Evolutionary conservation across 2,113 vertebrate genomes (phyloP), one percentile per base, ranked within the genome.

Genomic region (Brachirus orientalis): DNA sequence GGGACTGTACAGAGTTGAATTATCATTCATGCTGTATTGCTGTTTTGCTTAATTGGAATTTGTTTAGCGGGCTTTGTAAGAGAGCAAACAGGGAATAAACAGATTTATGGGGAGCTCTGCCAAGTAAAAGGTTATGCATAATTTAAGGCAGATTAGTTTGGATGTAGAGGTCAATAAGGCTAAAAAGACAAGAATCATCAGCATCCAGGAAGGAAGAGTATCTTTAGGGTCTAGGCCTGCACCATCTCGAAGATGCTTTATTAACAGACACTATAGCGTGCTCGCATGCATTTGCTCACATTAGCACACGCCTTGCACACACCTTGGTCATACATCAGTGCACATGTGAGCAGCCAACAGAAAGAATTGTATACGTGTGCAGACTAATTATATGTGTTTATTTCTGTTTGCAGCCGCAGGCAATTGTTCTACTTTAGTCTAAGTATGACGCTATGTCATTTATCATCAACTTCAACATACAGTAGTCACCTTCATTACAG

Each of bases 81-180:
- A 69, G 54, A 79, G 85, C 68, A 84, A 89, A 81, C 52, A 64
- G 89, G 87, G 88, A 90, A 89, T 90, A 89, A 87, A 87, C 88
- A 87, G 79, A 88, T 89, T 88, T 88, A 90, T 84, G 63, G 86
- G 64, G 40, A 79, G 85, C 77, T 81, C 66, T 83, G 82, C 89
- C 86, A 89, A 90, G 86, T 84, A 84, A 89, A 90, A 91, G 89
- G 90, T 90, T 87, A 88, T 86, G 87, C 83, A 88, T 92, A 85
- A 90, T 92, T 87, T 87, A 87, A 87, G 75, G 88, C 55, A 79
- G 88, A 88, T 90, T 90, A 88, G 84, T 87, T 84, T 68, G 85
- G 87, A 86, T 87, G 82, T 82, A 77, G 87, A 89, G 91, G 91
- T 91, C 87, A 90, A 77, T 65, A 77, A 87, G 90, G 85, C 85